Evolutionary conservation across 2,113 vertebrate genomes (phyloP).

Genomic region (Ciconia boyciana): DNA sequence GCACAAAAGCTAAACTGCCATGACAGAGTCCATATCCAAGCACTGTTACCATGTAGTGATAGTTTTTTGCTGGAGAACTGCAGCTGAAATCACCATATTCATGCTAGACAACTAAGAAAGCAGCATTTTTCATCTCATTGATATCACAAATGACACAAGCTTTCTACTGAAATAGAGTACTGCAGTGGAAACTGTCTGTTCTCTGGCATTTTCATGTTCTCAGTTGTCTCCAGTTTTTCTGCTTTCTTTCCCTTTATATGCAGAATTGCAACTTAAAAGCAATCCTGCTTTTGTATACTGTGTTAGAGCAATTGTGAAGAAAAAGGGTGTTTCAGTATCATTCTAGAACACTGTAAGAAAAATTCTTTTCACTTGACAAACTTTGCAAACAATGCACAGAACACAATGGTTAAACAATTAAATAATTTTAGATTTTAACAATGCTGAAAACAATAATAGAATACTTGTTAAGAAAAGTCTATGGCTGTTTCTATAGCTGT

Average conservation of each 20-base stretch:
- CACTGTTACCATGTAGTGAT: neutral
- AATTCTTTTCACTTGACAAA: neutral
- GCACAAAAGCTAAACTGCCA: fast-evolving
- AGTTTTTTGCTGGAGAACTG: neutral
- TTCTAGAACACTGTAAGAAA: neutral
- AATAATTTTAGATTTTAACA: slow-evolving; percentile 12
- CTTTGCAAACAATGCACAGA: neutral
- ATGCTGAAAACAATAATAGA: neutral
- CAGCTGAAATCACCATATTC: neutral
- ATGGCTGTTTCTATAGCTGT: slow-evolving; percentile 49
- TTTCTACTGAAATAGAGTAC: neutral
- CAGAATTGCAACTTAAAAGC: neutral
- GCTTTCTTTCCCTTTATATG: neutral
- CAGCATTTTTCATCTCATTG: neutral
- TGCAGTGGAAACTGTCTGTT: neutral
- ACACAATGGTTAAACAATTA: neutral
- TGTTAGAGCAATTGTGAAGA: neutral
- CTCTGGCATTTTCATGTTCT: neutral
- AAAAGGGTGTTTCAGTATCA: neutral
- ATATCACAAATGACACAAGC: neutral
- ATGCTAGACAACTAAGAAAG: neutral
- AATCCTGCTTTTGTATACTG: neutral
- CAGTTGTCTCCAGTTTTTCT: neutral
- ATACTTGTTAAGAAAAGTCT: slow-evolving; percentile 38
- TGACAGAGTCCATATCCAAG: neutral